Base-by-base conservation (phyloP, 2,797 vertebrate species). In the Propithecus perrieri region DNA sequence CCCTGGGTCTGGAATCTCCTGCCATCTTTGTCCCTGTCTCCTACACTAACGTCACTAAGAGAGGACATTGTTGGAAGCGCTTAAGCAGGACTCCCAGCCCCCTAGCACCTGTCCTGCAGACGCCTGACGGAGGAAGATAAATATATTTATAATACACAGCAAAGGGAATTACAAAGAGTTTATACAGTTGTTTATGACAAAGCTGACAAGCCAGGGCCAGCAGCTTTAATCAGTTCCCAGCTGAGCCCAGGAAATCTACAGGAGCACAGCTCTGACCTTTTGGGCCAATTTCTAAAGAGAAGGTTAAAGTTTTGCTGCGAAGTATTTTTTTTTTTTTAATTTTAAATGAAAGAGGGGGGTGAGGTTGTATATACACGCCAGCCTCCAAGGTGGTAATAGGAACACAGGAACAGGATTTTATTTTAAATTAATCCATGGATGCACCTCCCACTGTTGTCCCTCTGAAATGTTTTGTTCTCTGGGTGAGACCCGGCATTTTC, bases 141-240 rank as follows among this genome's bases (percentile, higher is more conserved):
- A 98, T 98, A 98, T 97, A 98, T 98, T 98, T 98, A 97, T 98
- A 98, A 98, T 92, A 98, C 89, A 98, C 97, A 98, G 98, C 98
- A 97, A 98, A 98, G 98, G 96, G 97, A 99, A 97, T 98, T 98
- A 98, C 98, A 98, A 98, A 98, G 98, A 98, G 97, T 99, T 98
- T 98, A 98, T 98, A 98, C 95, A 98, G 97, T 98, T 98, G 98
- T 99, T 98, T 99, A 98, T 98, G 98, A 98, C 99, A 99, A 98
- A 99, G 98, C 99, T 98, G 99, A 99, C 99, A 99, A 97, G 98
- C 97, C 38, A 0, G 69, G 96, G 96, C 96, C 97, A 95, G 97
- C 97, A 95, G 97, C 92, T 98, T 98, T 98, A 98, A 98, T 98
- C 98, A 98, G 97, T 95, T 98, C 97, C 98, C 97, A 97, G 97